A percentile compares a stretch with the other conserved stretches of the same genome.
phyloP scores from a whole-genome alignment of 2,797 vertebrate species.

The Diplodus sargus region DNA sequence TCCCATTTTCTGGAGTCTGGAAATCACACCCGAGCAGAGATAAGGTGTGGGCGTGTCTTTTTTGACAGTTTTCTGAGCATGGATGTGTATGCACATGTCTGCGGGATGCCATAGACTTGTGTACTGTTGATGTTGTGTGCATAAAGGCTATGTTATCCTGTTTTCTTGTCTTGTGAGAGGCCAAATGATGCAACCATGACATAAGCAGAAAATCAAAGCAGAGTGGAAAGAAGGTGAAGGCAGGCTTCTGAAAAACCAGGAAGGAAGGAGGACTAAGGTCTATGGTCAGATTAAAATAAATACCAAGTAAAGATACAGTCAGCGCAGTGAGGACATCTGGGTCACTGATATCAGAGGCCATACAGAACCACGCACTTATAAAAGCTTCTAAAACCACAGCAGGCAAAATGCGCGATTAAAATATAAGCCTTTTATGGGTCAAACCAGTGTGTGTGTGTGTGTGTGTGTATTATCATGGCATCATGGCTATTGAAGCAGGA shows the following conservation, averaged over 20 bases:
- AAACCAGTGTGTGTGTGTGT: too few species aligned
- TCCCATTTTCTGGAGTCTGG: conserved; percentile 80
- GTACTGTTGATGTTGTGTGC: not conserved
- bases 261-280: not conserved
- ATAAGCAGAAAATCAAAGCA: conserved; percentile 11
- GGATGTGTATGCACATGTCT: not conserved
- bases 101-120: not conserved
- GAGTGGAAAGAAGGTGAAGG: conserved; percentile 15
- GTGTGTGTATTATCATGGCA: too few species aligned
- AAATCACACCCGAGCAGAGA: conserved; percentile 35
- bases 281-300: conserved; percentile 31
- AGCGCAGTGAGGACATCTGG: not conserved
- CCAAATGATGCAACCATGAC: conserved; percentile 7
- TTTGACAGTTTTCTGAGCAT: not conserved
- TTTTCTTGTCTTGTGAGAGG: not conserved
- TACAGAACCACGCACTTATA: not conserved
- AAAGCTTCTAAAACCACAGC: conserved; percentile 6
- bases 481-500: too few species aligned
- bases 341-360: not conserved
- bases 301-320: not conserved
- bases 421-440: too few species aligned
- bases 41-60: conserved; percentile 15
- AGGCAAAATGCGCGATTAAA: too few species aligned
- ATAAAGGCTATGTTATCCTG: not conserved
- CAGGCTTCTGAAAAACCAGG: not conserved